Evolutionary conservation across 1,140 invertebrate species (phyloP), one percentile per base, ranked within the genome.

Genomic region (Vanessa atalanta): DNA sequence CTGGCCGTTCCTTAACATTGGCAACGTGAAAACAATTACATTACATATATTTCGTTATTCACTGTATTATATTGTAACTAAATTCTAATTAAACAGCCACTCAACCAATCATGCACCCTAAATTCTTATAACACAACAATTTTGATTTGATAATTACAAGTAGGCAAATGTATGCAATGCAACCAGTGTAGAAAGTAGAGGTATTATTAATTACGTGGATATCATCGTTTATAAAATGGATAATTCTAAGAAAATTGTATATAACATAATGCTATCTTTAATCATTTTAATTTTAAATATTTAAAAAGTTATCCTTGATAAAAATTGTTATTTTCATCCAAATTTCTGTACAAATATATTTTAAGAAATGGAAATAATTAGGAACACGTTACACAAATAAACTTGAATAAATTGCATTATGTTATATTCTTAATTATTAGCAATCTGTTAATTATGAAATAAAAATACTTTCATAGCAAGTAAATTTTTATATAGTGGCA

Each of bases 1-100:
- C 85, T 89, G 87, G 83, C 87, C 87, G 69, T 82, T 80, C 66
- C 80, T 83, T 78, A 71, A 80, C 74, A 82, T 86, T 89, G 86
- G 85, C 87, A 87, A 85, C 85, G 80, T 77, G 72, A 70, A 80
- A 84, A 77, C 16, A 60, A 53, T 71, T 71, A 71, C 61, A 65
- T 72, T 65, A 61, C 14, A 55, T 47, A 65, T 65, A 65, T 72
- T 65, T 37, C 57, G 14, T 37, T 65, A 66, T 70, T 70, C 43
- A 66, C 43, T 68, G 50, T 75, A 75, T 50, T 43, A n/a, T 69
- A 57, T 67, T 75, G 53, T 51, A 75, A 63, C 48, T 75, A 67
- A 53, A 43, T 63, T 65, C 70, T 72, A 75, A 72, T 61, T 68
- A 51, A 67, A 61, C 70, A 67, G 47, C 57, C 74, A 71, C 70